Evolutionary conservation across 1,140 invertebrate species (phyloP), one percentile per base, ranked within the genome.

Genomic region (Notospermus geniculatus): DNA sequence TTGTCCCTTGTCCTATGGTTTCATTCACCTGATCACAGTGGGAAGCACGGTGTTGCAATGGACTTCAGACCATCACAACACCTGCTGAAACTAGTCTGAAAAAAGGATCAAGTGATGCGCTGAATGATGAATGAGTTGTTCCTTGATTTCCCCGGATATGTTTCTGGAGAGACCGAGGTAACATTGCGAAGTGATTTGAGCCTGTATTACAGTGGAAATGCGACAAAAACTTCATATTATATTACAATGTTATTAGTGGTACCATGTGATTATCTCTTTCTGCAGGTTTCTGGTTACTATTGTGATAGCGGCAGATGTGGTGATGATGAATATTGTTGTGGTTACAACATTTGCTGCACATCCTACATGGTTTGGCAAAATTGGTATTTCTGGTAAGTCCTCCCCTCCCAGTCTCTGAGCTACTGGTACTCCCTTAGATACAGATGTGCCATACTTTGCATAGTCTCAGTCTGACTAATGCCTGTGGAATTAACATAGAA

Each of bases 341-440:
- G 76, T 17, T 68, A 74, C 41, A 77, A 77, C 52, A 71, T 72
- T 30, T 78, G 76, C 62, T 78, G 76, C 65, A 71, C 71, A 43
- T 78, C 76, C 15, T 78, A 77, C 59, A 78, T 74, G 70, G 76
- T 78, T 2, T 78, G 74, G 76, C 74, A 75, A 45, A 61, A 76
- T 9, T 78, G 76, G 76, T 78, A 78, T 63, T 78, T 78, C 58
- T 78, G 76, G 76, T 78, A 68, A 57, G 74, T 70, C 2, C 13
- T 2, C 13, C 15, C 32, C 30, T 27, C 17, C 23, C 25, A 17
- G n/a, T 41, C 52, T 29, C 13, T 41, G 4, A n/a, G 1, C 55
- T 27, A 23, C 15, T 27, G 25, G 25, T n/a, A 30, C 13, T 1
- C 1, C n/a, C 30, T n/a, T 17, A 19, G 2, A 22, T 57, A 30